These are phyloP conservation scores for Trogon surrucura DNA, from an alignment of 2,113 vertebrate genomes.

Conservation along the genomic window DNA sequence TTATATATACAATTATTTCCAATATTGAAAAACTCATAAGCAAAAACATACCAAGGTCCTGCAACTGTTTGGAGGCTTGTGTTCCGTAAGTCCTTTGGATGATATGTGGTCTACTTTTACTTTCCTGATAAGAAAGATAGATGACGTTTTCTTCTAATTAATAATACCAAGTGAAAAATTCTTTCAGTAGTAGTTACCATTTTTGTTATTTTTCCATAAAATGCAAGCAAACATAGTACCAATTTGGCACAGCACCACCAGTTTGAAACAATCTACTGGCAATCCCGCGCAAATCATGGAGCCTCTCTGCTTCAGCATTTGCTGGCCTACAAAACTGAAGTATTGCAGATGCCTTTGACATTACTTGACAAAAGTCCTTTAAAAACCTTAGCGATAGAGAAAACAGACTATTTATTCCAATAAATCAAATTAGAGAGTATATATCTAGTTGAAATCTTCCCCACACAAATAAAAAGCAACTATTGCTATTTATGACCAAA, in stretches of 20 bases:
- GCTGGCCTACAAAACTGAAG: neutral
- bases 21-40: neutral
- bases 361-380: neutral
- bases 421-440: neutral
- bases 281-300: neutral
- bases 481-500: neutral
- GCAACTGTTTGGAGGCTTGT: slow-evolving; percentile 60
- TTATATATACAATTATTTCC: neutral
- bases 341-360: neutral
- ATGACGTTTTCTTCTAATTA: neutral
- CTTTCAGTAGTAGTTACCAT: neutral
- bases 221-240: neutral
- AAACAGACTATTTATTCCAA: neutral
- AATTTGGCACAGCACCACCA: neutral
- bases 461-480: neutral
- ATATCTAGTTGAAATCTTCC: neutral
- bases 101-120: slow-evolving; percentile 76
- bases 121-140: slow-evolving; percentile 71
- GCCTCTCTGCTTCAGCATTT: neutral
- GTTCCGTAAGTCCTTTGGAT: slow-evolving; percentile 74
- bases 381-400: neutral
- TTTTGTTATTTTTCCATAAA: neutral
- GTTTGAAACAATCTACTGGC: neutral
- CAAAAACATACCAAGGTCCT: slow-evolving; percentile 70
- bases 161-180: slow-evolving; percentile 14